Evolutionary conservation across 2,888 invertebrate genomes (phyloP).

Genomic region (Macrophya alboannulata): DNA sequence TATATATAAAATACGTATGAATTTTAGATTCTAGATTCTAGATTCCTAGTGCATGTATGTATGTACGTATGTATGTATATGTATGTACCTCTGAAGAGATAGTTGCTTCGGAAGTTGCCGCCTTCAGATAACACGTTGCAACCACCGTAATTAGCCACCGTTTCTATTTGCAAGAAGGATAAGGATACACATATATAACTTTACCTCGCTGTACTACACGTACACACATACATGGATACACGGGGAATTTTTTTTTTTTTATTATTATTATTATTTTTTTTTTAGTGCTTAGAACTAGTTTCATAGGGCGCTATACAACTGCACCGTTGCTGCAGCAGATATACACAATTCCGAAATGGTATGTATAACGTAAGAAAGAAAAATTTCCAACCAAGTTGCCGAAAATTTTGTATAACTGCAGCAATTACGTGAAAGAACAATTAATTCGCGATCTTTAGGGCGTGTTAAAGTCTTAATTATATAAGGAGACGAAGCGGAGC

Average conservation of each 20-base stretch:
- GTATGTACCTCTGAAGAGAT: conserved; percentile 26
- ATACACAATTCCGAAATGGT: background rate
- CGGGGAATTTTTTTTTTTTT: too few relatives aligned
- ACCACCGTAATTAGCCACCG: conserved; percentile 44
- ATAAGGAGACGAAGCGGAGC: background rate
- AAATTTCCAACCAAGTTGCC: background rate
- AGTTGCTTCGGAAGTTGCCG: conserved; percentile 50
- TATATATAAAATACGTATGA: conserved; percentile 22
- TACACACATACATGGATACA: background rate
- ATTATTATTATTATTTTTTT: background rate
- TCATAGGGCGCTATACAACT: background rate
- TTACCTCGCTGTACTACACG: background rate
- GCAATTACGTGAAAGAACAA: background rate
- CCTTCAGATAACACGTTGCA: conserved; percentile 44
- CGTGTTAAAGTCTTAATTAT: conserved; percentile 21
- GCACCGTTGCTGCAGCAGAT: background rate
- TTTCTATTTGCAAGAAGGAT: conserved; percentile 51
- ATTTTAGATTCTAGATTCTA: conserved; percentile 38
- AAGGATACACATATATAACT: background rate
- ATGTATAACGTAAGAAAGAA: background rate
- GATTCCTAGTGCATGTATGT: background rate
- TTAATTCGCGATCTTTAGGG: conserved; percentile 1
- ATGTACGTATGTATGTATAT: background rate
- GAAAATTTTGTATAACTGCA: background rate
- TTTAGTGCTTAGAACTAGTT: background rate